Percentiles rank a stretch among this genome's conserved stretches.
phyloP scores from a whole-genome alignment of 2,797 vertebrate species.

The Spheniscus humboldti region DNA sequence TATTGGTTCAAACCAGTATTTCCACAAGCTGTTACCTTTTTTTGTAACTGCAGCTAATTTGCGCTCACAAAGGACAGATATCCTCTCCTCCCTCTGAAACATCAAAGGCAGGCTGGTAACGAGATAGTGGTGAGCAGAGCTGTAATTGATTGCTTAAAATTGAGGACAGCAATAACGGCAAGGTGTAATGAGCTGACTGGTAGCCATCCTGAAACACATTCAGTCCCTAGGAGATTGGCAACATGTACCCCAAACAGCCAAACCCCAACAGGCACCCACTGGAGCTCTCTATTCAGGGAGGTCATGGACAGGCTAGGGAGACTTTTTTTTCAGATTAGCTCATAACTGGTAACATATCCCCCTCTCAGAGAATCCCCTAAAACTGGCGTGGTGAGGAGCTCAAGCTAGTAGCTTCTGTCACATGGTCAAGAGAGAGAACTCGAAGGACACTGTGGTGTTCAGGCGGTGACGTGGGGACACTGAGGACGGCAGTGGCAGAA shows the following conservation, averaged over 20 bases:
- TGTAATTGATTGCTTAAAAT: neutral
- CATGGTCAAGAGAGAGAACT: neutral
- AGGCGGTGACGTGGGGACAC: accelerated
- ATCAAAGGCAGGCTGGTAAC: neutral
- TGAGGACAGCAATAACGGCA: neutral
- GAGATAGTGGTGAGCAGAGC: neutral
- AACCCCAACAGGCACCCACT: neutral
- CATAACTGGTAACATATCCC: neutral
- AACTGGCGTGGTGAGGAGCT: accelerated
- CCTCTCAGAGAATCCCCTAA: neutral
- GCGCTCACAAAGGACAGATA: neutral
- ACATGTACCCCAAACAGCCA: neutral
- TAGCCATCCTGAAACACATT: neutral
- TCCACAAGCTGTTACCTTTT: neutral
- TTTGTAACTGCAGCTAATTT: neutral
- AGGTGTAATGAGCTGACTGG: neutral
- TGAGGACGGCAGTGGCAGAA: neutral
- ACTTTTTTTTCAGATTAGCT: neutral
- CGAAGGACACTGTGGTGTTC: accelerated
- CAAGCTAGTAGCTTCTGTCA: neutral
- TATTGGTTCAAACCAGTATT: neutral
- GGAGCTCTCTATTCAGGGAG: neutral
- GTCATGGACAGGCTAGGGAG: neutral
- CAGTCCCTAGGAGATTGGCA: neutral
- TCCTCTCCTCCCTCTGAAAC: neutral